Base-by-base conservation (phyloP, 2,797 vertebrate species). In the Pseudochaenichthys georgianus region DNA sequence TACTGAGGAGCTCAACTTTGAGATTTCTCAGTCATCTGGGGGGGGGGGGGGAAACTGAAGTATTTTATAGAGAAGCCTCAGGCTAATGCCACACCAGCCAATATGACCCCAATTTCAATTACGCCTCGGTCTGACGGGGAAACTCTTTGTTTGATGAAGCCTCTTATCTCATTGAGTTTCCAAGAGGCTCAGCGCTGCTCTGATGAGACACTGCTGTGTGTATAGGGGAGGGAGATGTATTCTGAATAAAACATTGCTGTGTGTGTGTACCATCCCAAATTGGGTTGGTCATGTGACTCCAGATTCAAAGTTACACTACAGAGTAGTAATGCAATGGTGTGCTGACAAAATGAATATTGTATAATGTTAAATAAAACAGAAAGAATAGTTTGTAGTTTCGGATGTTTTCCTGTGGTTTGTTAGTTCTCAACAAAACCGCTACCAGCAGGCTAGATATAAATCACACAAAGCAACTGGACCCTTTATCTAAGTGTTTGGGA, bases 161-260 rank as follows among this genome's bases (percentile, higher is more conserved):
- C 19, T 81, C 72, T 69, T 64, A 80, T 88, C 73, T 86, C 59
- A 64, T 50, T 76, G 78, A 82, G 54, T 81, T 89, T 84, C 68
- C 16, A 73, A 76, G 62, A 73, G 63, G 54, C 62, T 81, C 34
- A 23, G 31, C 31, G 55, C 48, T 70, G 65, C 71, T 79, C 54
- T 73, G 73, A 66, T 73, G 69, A 76, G 72, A 58, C 73, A 55
- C 62, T 62, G 71, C 58, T 71, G 68, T 80, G 89, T 75, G 73
- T 69, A 51, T 64, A 60, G 23, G 23, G 23, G 21, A 67, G 52
- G 59, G 81, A 84, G 75, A 61, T 79, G 70, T 77, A 79, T 65
- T 76, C 72, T 93, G 81, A 91, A 89, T 89, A 87, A 88, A 91
- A 71, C 80, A 92, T 84, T 73, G 23, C 8, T 71, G 38, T 54